These are phyloP conservation scores for Loriculus beryllinus DNA, from an alignment of 2,797 vertebrate genomes.

Conservation along the genomic window DNA sequence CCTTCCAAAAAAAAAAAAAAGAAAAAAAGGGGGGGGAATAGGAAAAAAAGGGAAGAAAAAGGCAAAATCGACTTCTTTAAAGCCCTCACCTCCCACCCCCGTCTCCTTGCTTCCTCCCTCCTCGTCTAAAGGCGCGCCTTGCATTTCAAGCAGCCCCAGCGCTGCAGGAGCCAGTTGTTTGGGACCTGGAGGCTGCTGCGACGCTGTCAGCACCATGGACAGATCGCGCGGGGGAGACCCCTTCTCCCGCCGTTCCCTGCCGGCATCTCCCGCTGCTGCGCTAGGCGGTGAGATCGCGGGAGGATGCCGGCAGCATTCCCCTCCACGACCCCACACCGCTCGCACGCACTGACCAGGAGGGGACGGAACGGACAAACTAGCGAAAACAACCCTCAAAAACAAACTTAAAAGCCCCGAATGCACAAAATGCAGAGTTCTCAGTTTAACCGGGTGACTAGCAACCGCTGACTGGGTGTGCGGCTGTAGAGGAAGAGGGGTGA, in stretches of 20 bases:
- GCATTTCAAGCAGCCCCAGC: constrained; percentile 56
- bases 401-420: background rate
- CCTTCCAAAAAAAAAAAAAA: background rate
- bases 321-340: background rate
- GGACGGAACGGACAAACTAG: background rate
- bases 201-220: constrained; percentile 56
- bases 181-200: constrained; percentile 50
- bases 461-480: background rate
- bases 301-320: background rate
- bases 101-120: background rate
- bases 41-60: fast-evolving
- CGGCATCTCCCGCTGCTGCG: background rate
- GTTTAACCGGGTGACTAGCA: background rate
- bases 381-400: background rate
- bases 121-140: constrained; percentile 4
- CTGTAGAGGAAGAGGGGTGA: background rate
- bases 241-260: background rate
- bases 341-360: background rate
- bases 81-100: background rate
- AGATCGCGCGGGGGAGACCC: background rate
- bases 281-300: background rate
- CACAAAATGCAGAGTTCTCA: background rate
- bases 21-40: too few relatives aligned
- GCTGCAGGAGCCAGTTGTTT: background rate
- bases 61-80: background rate